Evolutionary conservation across 2,888 invertebrate genomes (phyloP), one percentile per base, ranked within the genome.

Genomic region (Alentia gelatinosa): DNA sequence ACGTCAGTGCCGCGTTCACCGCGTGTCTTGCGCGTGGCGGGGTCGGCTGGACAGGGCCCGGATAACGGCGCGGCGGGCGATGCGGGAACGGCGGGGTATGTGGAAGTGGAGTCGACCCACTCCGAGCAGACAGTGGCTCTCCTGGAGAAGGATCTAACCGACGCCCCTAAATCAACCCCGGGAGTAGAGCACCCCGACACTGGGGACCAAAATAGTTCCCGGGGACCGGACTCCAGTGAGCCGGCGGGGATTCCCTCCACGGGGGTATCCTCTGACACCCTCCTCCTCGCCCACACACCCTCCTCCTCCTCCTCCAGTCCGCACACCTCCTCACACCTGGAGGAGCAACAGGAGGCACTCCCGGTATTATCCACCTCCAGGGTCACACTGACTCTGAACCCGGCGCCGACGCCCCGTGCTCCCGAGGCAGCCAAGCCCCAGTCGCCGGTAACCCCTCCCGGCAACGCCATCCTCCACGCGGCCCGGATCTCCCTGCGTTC

Each of bases 351-450:
- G n/a, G 74, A 74, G 30, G 15, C 3, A 39, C 37, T 37, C 37
- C 26, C 74, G n/a, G 79, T 79, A 39, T 15, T 79, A 79, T 35
- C 79, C 79, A 79, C 79, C 79, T 79, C 79, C 79, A 79, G 37
- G 37, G 79, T 26, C 19, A 79, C 79, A 1, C n/a, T 79, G 79
- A 79, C 79, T 39, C 79, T 79, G 4, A 79, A 39, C 39, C 79
- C 79, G 37, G 39, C 79, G 19, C 68, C 68, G 3, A 1, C 26
- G 23, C 12, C 68, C 68, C 68, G 30, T 56, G 74, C 74, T 30
- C 74, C 74, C 26, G 26, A 5, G 1, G n/a, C 74, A 1, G 33
- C 37, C 19, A 0, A 1, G 9, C 12, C 79, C 12, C 19, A 39
- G 37, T 37, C 35, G 9, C 19, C 35, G 15, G 1, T 26, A 1